Evolutionary conservation across 2,797 vertebrate genomes (phyloP).

Genomic region (Uromys caudimaculatus): DNA sequence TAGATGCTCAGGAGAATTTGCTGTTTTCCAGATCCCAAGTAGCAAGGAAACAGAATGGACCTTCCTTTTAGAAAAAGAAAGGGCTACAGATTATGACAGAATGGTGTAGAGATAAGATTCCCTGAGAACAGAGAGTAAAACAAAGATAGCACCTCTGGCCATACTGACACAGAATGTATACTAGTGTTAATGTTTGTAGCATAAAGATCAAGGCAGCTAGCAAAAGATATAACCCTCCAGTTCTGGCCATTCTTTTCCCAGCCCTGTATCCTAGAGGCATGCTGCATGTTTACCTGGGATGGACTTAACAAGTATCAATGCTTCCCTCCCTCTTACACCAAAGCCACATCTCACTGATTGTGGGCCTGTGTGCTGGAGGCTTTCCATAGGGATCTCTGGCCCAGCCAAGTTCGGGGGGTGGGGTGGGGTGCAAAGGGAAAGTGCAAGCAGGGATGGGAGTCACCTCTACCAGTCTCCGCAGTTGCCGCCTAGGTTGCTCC

Average conservation of each 20-base stretch:
- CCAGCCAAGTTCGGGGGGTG: too few relatives aligned
- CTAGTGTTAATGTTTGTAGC: neutral
- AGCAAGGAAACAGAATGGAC: neutral
- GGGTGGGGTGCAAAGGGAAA: too few relatives aligned
- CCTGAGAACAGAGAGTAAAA: neutral
- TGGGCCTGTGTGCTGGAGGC: too few relatives aligned
- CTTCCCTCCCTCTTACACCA: conserved; percentile 69
- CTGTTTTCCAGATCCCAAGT: neutral
- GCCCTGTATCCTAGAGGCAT: neutral
- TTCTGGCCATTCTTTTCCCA: neutral
- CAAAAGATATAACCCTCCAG: neutral
- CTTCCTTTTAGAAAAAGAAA: neutral
- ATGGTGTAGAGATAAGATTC: neutral
- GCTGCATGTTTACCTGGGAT: neutral
- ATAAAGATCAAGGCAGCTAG: neutral
- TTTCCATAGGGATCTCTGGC: too few relatives aligned
- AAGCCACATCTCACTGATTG: conserved; percentile 69
- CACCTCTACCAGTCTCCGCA: too few relatives aligned
- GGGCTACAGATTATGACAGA: neutral
- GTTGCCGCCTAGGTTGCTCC: too few relatives aligned
- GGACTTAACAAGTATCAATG: neutral
- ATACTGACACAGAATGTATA: neutral
- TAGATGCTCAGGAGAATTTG: neutral
- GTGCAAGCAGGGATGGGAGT: too few relatives aligned
- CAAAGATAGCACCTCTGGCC: neutral